phyloP scores from a whole-genome alignment of 2,113 vertebrate genomes.

The Triplophysa siluroides region DNA sequence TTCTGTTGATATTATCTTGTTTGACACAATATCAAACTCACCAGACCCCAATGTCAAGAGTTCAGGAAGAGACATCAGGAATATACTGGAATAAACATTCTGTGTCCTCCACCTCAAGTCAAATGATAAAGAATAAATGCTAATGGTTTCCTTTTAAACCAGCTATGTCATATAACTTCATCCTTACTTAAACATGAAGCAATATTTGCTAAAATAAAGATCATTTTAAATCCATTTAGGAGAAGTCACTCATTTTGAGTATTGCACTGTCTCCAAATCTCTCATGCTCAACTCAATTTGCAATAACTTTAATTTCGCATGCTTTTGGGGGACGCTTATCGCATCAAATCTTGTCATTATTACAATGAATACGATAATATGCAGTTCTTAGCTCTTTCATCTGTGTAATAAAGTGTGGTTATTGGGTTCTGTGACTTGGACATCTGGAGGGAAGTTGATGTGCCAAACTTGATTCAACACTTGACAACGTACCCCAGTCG shows the following conservation, averaged over 20 bases:
- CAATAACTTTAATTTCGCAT: conserved; percentile 7
- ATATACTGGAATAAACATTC: conserved; percentile 48
- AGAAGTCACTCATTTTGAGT: neutral
- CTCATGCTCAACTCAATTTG: conserved; percentile 6
- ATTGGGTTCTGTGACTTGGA: neutral
- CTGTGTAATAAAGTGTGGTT: neutral
- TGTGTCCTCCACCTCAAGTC: conserved; percentile 66
- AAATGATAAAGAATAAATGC: conserved; percentile 65
- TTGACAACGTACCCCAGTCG: conserved; percentile 5
- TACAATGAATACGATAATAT: conserved; percentile 11
- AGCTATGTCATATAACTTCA: neutral
- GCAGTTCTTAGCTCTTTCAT: conserved; percentile 17
- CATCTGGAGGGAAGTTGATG: neutral
- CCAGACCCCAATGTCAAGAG: neutral
- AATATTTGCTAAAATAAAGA: neutral
- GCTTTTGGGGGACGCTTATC: neutral
- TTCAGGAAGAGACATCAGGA: neutral
- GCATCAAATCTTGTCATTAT: conserved; percentile 30
- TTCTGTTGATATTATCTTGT: neutral
- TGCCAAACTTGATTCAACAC: conserved; percentile 22
- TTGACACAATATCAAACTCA: neutral
- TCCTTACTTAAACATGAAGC: conserved; percentile 43
- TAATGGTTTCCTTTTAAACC: neutral
- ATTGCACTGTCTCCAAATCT: neutral
- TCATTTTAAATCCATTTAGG: neutral